Evolutionary conservation across 2,113 vertebrate species (phyloP).

Genomic region (Datnioides undecimradiatus): DNA sequence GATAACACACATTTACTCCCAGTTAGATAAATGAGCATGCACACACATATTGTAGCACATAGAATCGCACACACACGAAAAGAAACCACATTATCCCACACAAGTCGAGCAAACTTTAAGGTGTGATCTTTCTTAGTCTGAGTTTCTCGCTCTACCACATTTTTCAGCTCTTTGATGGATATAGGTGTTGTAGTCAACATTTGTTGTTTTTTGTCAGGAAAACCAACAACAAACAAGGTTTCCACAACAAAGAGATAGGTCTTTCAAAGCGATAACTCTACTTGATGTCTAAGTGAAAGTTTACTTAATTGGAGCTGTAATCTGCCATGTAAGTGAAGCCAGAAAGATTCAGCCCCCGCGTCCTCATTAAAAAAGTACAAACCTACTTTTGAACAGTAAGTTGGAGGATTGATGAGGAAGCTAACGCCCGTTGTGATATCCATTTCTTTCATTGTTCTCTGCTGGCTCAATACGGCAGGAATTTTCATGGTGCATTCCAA

Average conservation of each 20-base stretch:
- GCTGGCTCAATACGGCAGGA: slow-evolving; percentile 69
- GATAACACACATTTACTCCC: slow-evolving; percentile 61
- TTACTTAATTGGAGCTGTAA: slow-evolving; percentile 79
- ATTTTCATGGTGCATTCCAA: slow-evolving; percentile 78
- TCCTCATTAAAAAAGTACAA: slow-evolving; percentile 82
- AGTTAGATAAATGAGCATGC: slow-evolving; percentile 48
- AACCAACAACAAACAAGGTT: slow-evolving; percentile 71
- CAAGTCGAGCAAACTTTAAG: slow-evolving; percentile 32
- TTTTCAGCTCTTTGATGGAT: slow-evolving; percentile 41
- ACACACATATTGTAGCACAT: slow-evolving; percentile 25
- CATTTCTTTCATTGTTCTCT: slow-evolving; percentile 83
- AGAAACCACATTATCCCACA: slow-evolving; percentile 17
- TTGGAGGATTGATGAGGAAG: slow-evolving; percentile 81
- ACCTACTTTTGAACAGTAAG: slow-evolving; percentile 78
- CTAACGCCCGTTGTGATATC: slow-evolving; percentile 77
- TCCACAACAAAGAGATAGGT: slow-evolving; percentile 60
- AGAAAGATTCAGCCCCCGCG: slow-evolving; percentile 43
- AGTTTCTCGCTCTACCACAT: background rate
- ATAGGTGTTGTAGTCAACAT: slow-evolving; percentile 52
- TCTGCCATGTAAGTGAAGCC: slow-evolving; percentile 67
- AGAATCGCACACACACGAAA: slow-evolving; percentile 9
- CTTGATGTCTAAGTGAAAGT: slow-evolving; percentile 70
- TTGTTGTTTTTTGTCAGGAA: slow-evolving; percentile 65
- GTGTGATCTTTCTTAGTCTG: slow-evolving; percentile 3
- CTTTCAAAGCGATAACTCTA: slow-evolving; percentile 52